A percentile compares a stretch with the other conserved stretches of the same genome.
These are phyloP conservation scores for Pimephales promelas DNA, from an alignment of 2,113 vertebrate species.

Conservation along the genomic window DNA sequence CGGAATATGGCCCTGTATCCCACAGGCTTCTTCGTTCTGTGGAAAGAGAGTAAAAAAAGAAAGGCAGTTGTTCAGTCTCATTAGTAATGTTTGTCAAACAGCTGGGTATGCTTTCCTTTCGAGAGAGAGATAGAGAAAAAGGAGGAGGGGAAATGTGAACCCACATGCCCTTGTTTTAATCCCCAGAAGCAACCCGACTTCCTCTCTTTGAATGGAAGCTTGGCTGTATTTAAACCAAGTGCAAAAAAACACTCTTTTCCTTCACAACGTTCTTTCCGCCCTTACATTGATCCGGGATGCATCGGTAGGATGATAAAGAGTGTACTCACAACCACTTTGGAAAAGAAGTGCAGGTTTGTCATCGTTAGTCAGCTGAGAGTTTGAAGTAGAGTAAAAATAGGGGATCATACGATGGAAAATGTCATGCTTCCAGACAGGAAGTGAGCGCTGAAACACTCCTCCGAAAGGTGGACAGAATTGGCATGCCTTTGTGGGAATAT, in stretches of 20 bases:
- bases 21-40: background rate
- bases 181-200: constrained; percentile 30
- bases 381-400: constrained; percentile 16
- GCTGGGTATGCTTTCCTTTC: constrained; percentile 69
- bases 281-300: background rate
- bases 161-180: constrained; percentile 39
- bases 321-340: background rate
- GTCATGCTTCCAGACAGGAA: constrained; percentile 49
- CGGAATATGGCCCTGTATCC: constrained; percentile 51
- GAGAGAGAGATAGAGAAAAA: constrained; percentile 38
- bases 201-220: constrained; percentile 39
- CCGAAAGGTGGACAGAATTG: constrained; percentile 20
- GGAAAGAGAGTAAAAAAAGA: constrained; percentile 53
- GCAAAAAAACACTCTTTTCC: constrained; percentile 25
- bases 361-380: constrained; percentile 38
- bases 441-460: constrained; percentile 33
- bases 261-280: background rate
- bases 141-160: constrained; percentile 25
- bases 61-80: constrained; percentile 58
- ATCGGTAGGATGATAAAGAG: background rate
- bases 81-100: constrained; percentile 69
- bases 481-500: background rate
- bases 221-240: constrained; percentile 3
- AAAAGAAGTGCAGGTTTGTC: constrained; percentile 30
- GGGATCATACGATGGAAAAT: constrained; percentile 40